These are phyloP conservation scores for Aphidius ervi DNA, from an alignment of 1,140 invertebrate species.

Conservation along the genomic window DNA sequence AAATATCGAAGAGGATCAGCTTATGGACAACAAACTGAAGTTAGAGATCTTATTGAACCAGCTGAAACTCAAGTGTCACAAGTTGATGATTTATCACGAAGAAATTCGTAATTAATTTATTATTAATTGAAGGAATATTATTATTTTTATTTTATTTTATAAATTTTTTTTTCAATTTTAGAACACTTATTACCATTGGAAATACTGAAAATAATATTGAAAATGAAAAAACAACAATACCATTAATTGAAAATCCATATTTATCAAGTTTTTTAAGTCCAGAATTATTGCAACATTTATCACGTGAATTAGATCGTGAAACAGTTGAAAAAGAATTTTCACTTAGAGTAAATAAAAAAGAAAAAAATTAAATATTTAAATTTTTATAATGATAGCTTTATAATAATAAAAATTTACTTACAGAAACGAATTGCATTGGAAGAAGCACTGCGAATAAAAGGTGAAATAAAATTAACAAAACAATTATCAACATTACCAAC, in stretches of 20 bases:
- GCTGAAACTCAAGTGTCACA: slow-evolving; percentile 47
- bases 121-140: slow-evolving; percentile 10
- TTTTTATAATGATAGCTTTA: background rate
- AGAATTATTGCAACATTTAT: slow-evolving; percentile 62
- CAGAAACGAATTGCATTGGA: slow-evolving; percentile 60
- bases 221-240: slow-evolving; percentile 28
- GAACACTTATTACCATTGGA: background rate
- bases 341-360: slow-evolving; percentile 57
- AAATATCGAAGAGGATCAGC: slow-evolving; percentile 43
- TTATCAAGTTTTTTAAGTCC: slow-evolving; percentile 55
- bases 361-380: slow-evolving; percentile 17
- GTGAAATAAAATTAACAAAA: slow-evolving; percentile 33
- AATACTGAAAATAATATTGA: slow-evolving; percentile 5
- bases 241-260: slow-evolving; percentile 20
- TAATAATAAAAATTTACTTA: slow-evolving; percentile 17
- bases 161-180: no score
- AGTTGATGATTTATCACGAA: slow-evolving; percentile 11
- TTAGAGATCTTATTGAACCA: slow-evolving; percentile 47
- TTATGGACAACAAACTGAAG: slow-evolving; percentile 47
- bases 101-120: slow-evolving; percentile 36
- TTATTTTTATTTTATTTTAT: no score
- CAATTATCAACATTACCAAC: slow-evolving; percentile 39
- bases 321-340: slow-evolving; percentile 67
- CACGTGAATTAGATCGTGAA: slow-evolving; percentile 63
- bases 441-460: slow-evolving; percentile 57